Conservation (phyloP, 2,113 vertebrate genomes). For the Solea solea region DNA sequence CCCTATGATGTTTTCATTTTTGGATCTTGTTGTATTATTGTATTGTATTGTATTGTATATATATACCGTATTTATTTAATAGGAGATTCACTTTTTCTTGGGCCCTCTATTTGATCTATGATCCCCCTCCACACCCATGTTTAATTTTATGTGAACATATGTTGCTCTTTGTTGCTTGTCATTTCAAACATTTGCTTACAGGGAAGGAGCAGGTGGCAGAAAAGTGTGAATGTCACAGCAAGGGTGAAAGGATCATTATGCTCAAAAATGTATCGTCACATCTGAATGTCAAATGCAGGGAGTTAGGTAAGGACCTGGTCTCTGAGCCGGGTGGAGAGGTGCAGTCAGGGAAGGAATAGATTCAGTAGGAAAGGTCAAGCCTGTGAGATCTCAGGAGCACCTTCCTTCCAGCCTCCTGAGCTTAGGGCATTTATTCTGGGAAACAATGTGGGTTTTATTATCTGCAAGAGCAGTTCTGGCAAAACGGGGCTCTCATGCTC, state of each 20-base stretch:
- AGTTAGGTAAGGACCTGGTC: slow-evolving; percentile 51
- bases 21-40: slow-evolving; percentile 7
- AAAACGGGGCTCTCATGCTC: slow-evolving; percentile 77
- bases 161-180: slow-evolving; percentile 40
- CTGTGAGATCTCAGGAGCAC: slow-evolving; percentile 66
- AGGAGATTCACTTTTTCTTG: neutral
- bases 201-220: slow-evolving; percentile 34
- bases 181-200: slow-evolving; percentile 47
- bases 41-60: too few species aligned
- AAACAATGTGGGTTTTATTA: slow-evolving; percentile 81
- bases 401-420: slow-evolving; percentile 70
- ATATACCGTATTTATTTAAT: slow-evolving; percentile 1
- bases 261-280: slow-evolving; percentile 44
- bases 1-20: slow-evolving; percentile 23
- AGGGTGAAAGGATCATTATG: slow-evolving; percentile 65
- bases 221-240: slow-evolving; percentile 62
- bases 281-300: slow-evolving; percentile 69
- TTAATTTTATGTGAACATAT: slow-evolving; percentile 9
- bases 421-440: slow-evolving; percentile 73
- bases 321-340: slow-evolving; percentile 61
- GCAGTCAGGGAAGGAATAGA: slow-evolving; percentile 64
- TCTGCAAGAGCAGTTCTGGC: slow-evolving; percentile 69
- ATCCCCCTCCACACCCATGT: slow-evolving; percentile 1
- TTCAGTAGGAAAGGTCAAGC: slow-evolving; percentile 73
- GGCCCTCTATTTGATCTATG: slow-evolving; percentile 14